Evolutionary conservation across 1,140 invertebrate species (phyloP).

Genomic region (Subanguina moxae): DNA sequence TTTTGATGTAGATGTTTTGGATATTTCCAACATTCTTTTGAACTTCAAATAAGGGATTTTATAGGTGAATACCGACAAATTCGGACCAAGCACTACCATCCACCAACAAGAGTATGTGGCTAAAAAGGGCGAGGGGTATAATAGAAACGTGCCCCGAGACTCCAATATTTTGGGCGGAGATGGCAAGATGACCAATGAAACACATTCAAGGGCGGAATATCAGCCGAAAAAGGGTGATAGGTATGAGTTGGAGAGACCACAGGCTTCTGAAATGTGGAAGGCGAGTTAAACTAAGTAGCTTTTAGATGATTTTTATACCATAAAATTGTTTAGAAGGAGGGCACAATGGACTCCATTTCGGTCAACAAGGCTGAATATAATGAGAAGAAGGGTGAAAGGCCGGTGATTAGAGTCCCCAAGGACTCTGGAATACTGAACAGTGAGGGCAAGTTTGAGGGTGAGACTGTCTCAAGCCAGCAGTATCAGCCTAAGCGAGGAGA

Average conservation of each 20-base stretch:
- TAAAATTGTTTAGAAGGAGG: slow-evolving; percentile 34
- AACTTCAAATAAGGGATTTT: no score
- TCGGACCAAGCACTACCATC: background rate
- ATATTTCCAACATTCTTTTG: background rate
- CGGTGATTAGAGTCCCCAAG: background rate
- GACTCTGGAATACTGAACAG: slow-evolving; percentile 18
- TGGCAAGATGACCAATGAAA: slow-evolving; percentile 23
- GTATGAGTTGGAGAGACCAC: slow-evolving; percentile 31
- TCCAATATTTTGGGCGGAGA: slow-evolving; percentile 35
- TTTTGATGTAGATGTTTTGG: slow-evolving; percentile 25
- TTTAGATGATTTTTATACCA: no score
- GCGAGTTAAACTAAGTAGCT: no score
- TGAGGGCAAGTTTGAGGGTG: slow-evolving; percentile 29
- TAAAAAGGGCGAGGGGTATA: slow-evolving; percentile 19
- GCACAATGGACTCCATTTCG: slow-evolving; percentile 38
- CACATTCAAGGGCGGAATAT: slow-evolving; percentile 23
- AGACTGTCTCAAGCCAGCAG: slow-evolving; percentile 17
- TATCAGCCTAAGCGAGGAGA: slow-evolving; percentile 24
- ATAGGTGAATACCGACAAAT: background rate
- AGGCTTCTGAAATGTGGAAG: slow-evolving; percentile 39
- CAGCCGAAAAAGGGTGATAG: slow-evolving; percentile 23
- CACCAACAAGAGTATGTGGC: slow-evolving; percentile 4
- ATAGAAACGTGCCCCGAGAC: slow-evolving; percentile 19
- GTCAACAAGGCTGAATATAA: slow-evolving; percentile 33
- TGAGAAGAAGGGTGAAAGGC: slow-evolving; percentile 14